phyloP scores from a whole-genome alignment of 2,888 invertebrate species.

The Conchocele bisecta region DNA sequence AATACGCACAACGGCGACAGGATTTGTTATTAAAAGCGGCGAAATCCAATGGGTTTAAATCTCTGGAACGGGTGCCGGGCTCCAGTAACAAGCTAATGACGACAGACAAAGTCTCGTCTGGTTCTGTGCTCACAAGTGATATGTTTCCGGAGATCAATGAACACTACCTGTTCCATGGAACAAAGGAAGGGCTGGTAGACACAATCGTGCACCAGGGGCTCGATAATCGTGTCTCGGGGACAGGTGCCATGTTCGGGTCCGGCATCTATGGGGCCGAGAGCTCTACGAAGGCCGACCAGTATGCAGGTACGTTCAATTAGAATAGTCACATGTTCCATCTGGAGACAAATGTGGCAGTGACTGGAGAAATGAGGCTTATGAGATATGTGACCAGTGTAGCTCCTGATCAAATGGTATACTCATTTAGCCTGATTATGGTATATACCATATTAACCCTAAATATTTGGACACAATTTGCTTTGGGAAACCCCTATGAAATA shows the following conservation, averaged over 20 bases:
- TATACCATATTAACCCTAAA: too few species aligned
- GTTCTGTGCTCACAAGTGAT: conserved; percentile 26
- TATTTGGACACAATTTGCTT: too few species aligned
- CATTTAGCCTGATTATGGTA: too few species aligned
- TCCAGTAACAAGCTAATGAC: conserved; percentile 44
- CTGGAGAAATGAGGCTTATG: too few species aligned
- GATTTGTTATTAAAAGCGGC: conserved; percentile 56
- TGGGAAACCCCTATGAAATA: too few species aligned
- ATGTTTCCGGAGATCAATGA: conserved; percentile 61
- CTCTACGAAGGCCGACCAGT: conserved; percentile 66
- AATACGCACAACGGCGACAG: conserved; percentile 61
- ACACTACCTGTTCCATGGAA: conserved; percentile 65
- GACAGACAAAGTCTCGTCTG: background rate
- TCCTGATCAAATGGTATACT: too few species aligned
- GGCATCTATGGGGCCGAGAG: conserved; percentile 64
- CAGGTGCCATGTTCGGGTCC: conserved; percentile 62
- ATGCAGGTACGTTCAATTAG: conserved; percentile 60
- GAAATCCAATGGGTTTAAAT: conserved; percentile 22
- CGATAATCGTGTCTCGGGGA: conserved; percentile 53
- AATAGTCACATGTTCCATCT: too few species aligned
- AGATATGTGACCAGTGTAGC: too few species aligned
- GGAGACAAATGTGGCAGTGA: too few species aligned
- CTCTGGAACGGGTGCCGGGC: conserved; percentile 13
- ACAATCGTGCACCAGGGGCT: conserved; percentile 58
- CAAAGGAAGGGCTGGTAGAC: conserved; percentile 42